These are phyloP conservation scores for Caenorhabditis becei DNA, from an alignment of 2,888 invertebrate species.

Conservation along the genomic window DNA sequence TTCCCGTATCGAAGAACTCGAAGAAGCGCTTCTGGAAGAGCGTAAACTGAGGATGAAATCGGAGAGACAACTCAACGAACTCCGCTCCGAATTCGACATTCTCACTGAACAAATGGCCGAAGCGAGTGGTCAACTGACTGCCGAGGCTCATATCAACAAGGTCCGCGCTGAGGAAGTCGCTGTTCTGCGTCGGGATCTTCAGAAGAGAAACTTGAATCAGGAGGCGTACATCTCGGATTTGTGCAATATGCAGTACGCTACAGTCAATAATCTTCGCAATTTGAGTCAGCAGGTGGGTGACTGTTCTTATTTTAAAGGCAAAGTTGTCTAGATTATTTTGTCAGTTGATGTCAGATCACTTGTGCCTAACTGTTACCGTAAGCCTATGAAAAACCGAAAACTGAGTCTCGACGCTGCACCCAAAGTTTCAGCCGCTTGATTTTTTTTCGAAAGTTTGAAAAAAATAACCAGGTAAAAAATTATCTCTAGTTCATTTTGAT, in stretches of 20 bases:
- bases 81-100: slow-evolving; percentile 97
- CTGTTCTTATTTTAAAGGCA: too few relatives aligned
- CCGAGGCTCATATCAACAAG: slow-evolving; percentile 85
- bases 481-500: too few relatives aligned
- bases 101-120: slow-evolving; percentile 97
- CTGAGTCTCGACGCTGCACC: too few relatives aligned
- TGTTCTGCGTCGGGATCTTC: slow-evolving; percentile 97
- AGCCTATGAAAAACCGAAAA: too few relatives aligned
- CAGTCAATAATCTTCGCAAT: slow-evolving; percentile 75
- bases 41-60: slow-evolving; percentile 84
- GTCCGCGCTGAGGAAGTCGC: slow-evolving; percentile 85
- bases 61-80: slow-evolving; percentile 87
- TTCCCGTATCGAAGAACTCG: slow-evolving; percentile 92
- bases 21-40: slow-evolving; percentile 99
- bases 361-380: too few relatives aligned
- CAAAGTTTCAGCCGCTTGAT: too few relatives aligned
- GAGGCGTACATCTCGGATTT: slow-evolving; percentile 96
- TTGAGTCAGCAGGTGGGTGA: slow-evolving; percentile 67
- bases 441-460: too few relatives aligned
- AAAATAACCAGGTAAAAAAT: too few relatives aligned
- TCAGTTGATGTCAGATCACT: too few relatives aligned
- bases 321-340: too few relatives aligned
- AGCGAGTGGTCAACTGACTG: slow-evolving; percentile 98
- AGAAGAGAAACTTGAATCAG: slow-evolving; percentile 98
- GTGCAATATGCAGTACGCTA: slow-evolving; percentile 84